A percentile compares a stretch with the other conserved stretches of the same genome.
Evolutionary conservation across 2,113 vertebrate species (phyloP).

Genomic region (Excalfactoria chinensis): DNA sequence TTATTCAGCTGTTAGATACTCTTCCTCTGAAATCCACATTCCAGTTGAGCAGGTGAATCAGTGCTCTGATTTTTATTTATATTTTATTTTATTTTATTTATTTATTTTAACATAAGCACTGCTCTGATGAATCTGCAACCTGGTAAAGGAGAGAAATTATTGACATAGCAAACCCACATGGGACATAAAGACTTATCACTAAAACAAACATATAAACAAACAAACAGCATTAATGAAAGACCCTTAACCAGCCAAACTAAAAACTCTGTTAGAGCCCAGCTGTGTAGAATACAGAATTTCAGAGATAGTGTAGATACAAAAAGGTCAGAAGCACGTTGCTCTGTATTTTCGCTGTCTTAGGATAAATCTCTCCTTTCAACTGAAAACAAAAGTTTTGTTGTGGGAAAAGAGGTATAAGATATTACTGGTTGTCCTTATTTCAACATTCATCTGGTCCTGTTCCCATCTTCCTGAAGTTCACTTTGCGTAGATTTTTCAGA

Average conservation of each 20-base stretch:
- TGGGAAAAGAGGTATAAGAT: neutral
- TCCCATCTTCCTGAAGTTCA: neutral
- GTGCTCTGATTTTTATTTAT: neutral
- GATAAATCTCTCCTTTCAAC: neutral
- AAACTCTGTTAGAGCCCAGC: neutral
- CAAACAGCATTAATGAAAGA: neutral
- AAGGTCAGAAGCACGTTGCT: neutral
- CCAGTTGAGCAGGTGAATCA: conserved; percentile 35
- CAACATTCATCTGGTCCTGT: neutral
- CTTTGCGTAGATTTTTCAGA: neutral
- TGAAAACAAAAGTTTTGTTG: neutral
- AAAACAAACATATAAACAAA: neutral
- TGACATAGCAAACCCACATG: neutral
- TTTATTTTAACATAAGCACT: neutral
- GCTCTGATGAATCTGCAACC: neutral
- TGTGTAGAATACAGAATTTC: neutral
- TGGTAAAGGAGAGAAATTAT: conserved; percentile 2
- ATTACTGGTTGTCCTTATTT: neutral
- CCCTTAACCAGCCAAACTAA: neutral
- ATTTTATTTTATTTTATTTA: neutral
- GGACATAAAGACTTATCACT: neutral
- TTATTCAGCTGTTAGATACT: conserved; percentile 11
- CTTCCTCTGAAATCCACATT: conserved; percentile 25
- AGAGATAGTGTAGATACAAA: neutral
- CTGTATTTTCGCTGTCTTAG: neutral